Evolutionary conservation across 2,113 vertebrate species (phyloP), one percentile per base, ranked within the genome.

Genomic region (Bungarus multicinctus): DNA sequence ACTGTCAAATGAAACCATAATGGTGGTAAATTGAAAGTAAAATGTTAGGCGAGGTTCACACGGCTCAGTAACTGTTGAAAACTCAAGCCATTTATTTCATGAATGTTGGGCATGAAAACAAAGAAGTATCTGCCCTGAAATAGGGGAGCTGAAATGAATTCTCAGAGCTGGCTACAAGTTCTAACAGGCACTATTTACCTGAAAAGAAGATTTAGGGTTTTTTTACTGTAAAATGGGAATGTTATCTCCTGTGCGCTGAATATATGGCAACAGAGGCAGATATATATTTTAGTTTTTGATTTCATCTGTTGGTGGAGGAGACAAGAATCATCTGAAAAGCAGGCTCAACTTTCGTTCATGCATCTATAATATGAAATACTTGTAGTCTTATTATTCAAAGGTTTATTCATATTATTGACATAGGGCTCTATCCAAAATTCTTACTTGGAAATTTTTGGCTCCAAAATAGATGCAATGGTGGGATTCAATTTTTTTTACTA

Each of bases 1-100:
- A 94, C 92, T 95, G 95, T 93, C 96, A 95, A 85, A 95, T 96
- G 95, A 95, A 94, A 95, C 95, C 58, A 54, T 93, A 94, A 94
- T 43, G 47, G 92, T 69, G 85, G 89, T 11, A 55, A 93, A 93
- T 91, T 55, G 85, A 93, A 97, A 94, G 94, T 94, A 90, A 96
- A 95, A 94, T 95, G 94, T 94, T 93, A 88, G 91, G 92, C 18
- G 8, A 11, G 53, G 89, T 94, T 94, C 94, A 88, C 50, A 54
- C 0, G 60, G 94, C 1, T 55, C 50, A 2, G 93, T 94, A 93
- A 92, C 89, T 54, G 4, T 0, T 88, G 96, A 87, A 92, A 92
- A 94, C 6, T 64, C 91, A 58, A 43, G 22, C 9, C 3, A 11
- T 20, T 47, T 87, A 7, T 93, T 92, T 88, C 86, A 69, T 58